phyloP scores from a whole-genome alignment of 2,113 vertebrate genomes.

The Nasalis larvatus region DNA sequence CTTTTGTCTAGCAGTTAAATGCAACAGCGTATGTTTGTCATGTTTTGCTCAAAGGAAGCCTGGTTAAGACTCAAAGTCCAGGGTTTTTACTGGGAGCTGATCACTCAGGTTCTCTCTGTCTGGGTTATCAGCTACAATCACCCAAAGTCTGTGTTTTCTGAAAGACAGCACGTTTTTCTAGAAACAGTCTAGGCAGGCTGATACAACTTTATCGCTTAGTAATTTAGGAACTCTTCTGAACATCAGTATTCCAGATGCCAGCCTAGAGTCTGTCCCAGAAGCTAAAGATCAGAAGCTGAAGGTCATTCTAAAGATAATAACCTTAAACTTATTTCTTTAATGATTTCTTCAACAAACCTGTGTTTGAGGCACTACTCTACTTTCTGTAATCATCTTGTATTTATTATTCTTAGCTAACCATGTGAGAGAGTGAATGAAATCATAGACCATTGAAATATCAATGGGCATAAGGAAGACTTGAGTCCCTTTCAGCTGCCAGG shows the following conservation, averaged over 20 bases:
- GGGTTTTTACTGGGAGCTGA: too few relatives aligned
- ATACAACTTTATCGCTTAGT: neutral
- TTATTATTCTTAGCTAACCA: neutral
- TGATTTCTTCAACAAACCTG: neutral
- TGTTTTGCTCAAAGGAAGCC: too few relatives aligned
- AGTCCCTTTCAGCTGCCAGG: neutral
- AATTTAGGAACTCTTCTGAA: neutral
- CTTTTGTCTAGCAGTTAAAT: too few relatives aligned
- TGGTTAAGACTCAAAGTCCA: too few relatives aligned
- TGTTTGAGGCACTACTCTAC: neutral
- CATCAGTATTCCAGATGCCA: neutral
- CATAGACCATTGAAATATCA: neutral
- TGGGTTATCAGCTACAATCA: too few relatives aligned
- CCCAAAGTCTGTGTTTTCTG: too few relatives aligned
- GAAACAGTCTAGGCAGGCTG: too few relatives aligned
- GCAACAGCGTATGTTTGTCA: too few relatives aligned
- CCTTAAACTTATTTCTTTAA: neutral
- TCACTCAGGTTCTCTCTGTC: too few relatives aligned
- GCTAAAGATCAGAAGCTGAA: too few relatives aligned
- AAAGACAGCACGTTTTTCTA: too few relatives aligned
- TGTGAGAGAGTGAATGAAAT: neutral
- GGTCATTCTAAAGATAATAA: neutral
- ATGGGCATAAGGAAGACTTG: neutral
- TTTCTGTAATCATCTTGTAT: neutral
- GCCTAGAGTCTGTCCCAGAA: too few relatives aligned